Evolutionary conservation across 37 sponge, comb jelly and placozoan species (phyloP).

Genomic region (Aplysina aerophoba): DNA sequence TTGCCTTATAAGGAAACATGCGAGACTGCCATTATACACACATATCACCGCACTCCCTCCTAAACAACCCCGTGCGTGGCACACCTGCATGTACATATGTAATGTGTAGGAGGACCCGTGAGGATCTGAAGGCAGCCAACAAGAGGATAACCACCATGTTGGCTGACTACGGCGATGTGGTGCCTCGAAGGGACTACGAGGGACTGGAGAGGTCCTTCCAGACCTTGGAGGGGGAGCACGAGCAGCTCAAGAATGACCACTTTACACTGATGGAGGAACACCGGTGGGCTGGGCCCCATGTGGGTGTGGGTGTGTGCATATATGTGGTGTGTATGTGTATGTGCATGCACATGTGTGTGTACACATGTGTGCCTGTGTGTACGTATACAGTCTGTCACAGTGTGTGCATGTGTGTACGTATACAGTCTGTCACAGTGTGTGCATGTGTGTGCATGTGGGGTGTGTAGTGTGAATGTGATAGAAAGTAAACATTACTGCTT

Average conservation of each 20-base stretch:
- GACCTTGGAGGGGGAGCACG: constrained; percentile 68
- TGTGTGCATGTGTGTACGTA: background rate
- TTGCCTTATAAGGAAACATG: background rate
- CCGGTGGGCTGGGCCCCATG: constrained; percentile 33
- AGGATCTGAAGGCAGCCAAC: constrained; percentile 70
- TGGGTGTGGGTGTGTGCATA: background rate
- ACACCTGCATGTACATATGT: too few species aligned
- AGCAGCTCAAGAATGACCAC: constrained; percentile 63
- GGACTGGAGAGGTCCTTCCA: constrained; percentile 62
- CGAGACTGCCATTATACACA: background rate
- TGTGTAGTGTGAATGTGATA: too few species aligned
- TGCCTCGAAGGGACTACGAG: constrained; percentile 92
- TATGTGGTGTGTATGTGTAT: constrained; percentile 2
- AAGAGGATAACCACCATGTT: constrained; percentile 73
- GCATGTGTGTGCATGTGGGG: background rate
- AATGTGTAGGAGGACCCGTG: constrained; percentile 50
- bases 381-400: background rate
- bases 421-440: constrained; percentile 1
- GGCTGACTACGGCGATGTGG: constrained; percentile 97
- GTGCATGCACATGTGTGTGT: background rate
- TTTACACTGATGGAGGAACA: constrained; percentile 70
- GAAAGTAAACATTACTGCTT: background rate
- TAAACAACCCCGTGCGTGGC: background rate
- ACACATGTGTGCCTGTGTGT: background rate
- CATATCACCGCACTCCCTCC: background rate